Percentiles rank a stretch among this genome's conserved stretches.
Conservation (phyloP, 2,797 vertebrate genomes). For the Smutsia temminckii region DNA sequence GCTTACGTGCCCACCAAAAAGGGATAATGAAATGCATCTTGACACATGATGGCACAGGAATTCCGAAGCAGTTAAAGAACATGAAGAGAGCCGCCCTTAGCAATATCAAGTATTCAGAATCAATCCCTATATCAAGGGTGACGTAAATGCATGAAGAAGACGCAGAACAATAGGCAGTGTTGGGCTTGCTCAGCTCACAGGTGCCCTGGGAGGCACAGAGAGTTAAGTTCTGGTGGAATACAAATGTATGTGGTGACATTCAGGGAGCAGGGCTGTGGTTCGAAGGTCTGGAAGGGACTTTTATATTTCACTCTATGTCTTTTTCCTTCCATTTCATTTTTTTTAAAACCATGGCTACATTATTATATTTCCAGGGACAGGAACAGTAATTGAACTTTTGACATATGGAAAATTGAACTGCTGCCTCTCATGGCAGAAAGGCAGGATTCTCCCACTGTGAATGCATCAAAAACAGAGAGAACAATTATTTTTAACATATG, state of each 20-base stretch:
- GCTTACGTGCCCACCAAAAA: background rate
- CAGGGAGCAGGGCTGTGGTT: background rate
- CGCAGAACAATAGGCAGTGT: background rate
- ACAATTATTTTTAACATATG: background rate
- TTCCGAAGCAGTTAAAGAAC: too few relatives aligned
- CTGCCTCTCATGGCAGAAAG: background rate
- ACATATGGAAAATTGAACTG: background rate
- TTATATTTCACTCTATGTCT: background rate
- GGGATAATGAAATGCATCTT: accelerated
- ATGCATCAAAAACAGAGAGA: background rate
- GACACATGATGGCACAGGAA: background rate
- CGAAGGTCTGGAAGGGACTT: background rate
- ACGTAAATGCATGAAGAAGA: background rate
- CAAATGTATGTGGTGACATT: background rate
- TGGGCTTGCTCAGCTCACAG: accelerated
- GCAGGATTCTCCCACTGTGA: background rate
- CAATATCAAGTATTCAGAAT: too few relatives aligned
- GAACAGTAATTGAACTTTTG: background rate
- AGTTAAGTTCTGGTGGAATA: background rate
- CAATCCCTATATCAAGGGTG: too few relatives aligned
- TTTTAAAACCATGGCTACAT: background rate
- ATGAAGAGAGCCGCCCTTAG: accelerated
- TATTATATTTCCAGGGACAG: background rate
- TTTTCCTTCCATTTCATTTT: background rate
- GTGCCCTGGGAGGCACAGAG: background rate